Percentiles rank a stretch among this genome's conserved stretches.
Conservation (phyloP, 2,888 invertebrate genomes). For the Acrobasis suavella region DNA sequence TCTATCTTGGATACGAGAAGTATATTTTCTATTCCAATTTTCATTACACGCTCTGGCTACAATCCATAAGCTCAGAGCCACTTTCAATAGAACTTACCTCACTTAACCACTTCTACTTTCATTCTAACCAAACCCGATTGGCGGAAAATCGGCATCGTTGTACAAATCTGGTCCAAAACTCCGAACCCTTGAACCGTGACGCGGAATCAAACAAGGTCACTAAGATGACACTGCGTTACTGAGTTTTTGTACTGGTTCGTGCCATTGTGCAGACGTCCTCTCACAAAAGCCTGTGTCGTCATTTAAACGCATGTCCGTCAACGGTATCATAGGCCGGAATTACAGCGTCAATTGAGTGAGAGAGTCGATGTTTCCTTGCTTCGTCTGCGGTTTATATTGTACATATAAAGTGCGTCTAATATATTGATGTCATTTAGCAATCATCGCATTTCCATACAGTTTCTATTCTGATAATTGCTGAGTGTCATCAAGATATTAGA, state of each 20-base stretch:
- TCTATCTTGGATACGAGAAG: no score
- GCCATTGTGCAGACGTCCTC: constrained; percentile 39
- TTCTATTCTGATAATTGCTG: no score
- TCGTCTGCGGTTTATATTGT: constrained; percentile 27
- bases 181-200: constrained; percentile 54
- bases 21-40: neutral
- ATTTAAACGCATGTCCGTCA: constrained; percentile 21
- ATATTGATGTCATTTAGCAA: no score
- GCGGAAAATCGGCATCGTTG: neutral
- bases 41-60: neutral
- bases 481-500: no score
- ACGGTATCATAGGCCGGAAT: constrained; percentile 41
- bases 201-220: constrained; percentile 65
- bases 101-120: neutral
- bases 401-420: neutral
- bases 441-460: no score
- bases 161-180: neutral
- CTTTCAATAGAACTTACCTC: neutral
- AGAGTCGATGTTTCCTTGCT: constrained; percentile 35
- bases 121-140: neutral
- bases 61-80: neutral
- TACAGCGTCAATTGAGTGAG: constrained; percentile 42
- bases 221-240: constrained; percentile 51
- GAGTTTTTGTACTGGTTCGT: constrained; percentile 47
- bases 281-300: constrained; percentile 37